Percentiles rank a stretch among this genome's conserved stretches.
phyloP scores from a whole-genome alignment of 2,888 invertebrate species.

The Troides helena region DNA sequence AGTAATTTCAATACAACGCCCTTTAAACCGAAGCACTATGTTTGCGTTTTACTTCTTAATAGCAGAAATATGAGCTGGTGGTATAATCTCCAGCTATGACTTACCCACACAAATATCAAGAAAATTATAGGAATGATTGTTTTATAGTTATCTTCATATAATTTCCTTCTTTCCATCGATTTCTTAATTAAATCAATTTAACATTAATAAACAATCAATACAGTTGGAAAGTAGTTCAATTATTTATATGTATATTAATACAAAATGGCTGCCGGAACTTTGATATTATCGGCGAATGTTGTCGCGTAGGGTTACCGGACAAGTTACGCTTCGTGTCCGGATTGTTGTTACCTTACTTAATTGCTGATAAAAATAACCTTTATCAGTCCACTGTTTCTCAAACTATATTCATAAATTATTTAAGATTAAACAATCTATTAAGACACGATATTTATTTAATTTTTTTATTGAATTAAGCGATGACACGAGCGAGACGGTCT shows the following conservation, averaged over 20 bases:
- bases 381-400: slow-evolving; percentile 22
- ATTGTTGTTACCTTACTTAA: slow-evolving; percentile 33
- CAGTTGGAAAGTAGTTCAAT: slow-evolving; percentile 34
- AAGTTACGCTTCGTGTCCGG: slow-evolving; percentile 30
- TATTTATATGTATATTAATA: slow-evolving; percentile 36
- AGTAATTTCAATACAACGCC: too few relatives aligned
- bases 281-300: slow-evolving; percentile 33
- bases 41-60: too few relatives aligned
- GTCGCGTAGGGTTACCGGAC: slow-evolving; percentile 25
- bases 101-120: too few relatives aligned
- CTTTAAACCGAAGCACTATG: too few relatives aligned
- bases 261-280: slow-evolving; percentile 35
- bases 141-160: background rate
- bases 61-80: too few relatives aligned
- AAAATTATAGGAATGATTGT: background rate
- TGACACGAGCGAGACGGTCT: too few relatives aligned
- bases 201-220: background rate
- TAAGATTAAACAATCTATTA: background rate
- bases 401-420: background rate
- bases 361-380: slow-evolving; percentile 31
- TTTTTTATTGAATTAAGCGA: too few relatives aligned
- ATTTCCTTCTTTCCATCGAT: background rate
- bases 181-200: too few relatives aligned
- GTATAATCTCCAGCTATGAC: too few relatives aligned
- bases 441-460: too few relatives aligned